These are phyloP conservation scores for Nezara viridula DNA, from an alignment of 2,888 invertebrate species.

Conservation along the genomic window DNA sequence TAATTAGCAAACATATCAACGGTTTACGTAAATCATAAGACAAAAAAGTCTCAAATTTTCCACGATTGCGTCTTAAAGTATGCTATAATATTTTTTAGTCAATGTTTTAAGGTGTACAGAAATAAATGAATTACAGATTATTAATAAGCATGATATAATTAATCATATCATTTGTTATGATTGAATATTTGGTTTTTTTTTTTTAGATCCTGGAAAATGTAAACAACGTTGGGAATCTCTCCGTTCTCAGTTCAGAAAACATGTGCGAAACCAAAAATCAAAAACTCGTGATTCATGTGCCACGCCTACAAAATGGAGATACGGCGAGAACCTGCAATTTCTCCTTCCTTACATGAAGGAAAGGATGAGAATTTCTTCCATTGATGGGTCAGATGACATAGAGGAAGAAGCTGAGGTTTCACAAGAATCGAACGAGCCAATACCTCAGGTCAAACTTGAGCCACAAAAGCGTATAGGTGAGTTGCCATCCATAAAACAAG, in stretches of 20 bases:
- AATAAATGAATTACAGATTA: not conserved
- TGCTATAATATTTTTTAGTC: not conserved
- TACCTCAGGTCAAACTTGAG: not conserved
- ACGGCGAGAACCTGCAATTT: not conserved
- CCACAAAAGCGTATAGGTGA: not conserved
- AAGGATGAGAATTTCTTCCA: not conserved
- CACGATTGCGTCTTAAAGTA: no score
- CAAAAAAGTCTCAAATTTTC: no score
- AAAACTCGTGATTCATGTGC: not conserved
- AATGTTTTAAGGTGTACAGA: not conserved
- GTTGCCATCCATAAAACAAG: not conserved
- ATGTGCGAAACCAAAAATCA: constrained; percentile 29
- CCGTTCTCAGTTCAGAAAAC: constrained; percentile 27
- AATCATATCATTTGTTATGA: not conserved
- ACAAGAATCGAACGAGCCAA: not conserved
- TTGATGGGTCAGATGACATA: not conserved
- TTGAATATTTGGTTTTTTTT: not conserved
- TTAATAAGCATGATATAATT: not conserved
- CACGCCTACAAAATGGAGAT: not conserved
- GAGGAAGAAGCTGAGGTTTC: constrained; percentile 14
- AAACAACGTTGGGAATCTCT: constrained; percentile 34
- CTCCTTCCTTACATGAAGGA: constrained; percentile 39
- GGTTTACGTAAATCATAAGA: no score
- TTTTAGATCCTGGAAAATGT: not conserved
- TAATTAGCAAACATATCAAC: no score